Percentiles rank a stretch among this genome's conserved stretches.
phyloP scores from a whole-genome alignment of 2,113 vertebrate genomes.

The Eptesicus fuscus region DNA sequence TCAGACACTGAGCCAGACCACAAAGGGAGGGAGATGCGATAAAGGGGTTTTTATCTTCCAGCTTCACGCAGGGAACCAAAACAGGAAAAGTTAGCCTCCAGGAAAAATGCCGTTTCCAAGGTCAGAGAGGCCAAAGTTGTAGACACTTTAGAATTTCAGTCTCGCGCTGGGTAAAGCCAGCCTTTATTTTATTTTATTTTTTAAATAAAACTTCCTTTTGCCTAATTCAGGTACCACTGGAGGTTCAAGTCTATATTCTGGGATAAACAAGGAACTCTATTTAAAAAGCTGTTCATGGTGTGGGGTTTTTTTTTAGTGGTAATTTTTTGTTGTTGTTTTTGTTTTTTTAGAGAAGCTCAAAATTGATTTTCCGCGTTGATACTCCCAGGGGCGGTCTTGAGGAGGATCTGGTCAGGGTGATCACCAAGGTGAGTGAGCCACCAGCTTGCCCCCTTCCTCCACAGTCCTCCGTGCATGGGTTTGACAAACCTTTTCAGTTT shows the following conservation, averaged over 20 bases:
- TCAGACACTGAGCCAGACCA: background rate
- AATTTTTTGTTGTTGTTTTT: background rate
- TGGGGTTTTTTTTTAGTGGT: no score
- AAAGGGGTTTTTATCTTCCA: background rate
- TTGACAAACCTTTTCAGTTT: background rate
- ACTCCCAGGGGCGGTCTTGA: background rate
- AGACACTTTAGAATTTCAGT: background rate
- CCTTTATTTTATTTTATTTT: background rate
- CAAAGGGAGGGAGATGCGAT: background rate
- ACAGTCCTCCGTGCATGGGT: background rate
- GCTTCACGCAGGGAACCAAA: background rate
- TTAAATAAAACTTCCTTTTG: background rate
- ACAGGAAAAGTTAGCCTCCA: background rate
- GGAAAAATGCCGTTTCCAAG: background rate
- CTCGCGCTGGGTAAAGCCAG: background rate
- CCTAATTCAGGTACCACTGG: background rate
- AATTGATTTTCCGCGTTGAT: background rate
- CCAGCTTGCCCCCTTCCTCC: background rate
- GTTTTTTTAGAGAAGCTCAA: background rate
- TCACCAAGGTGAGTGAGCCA: background rate
- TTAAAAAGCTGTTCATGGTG: background rate
- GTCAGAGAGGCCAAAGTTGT: background rate
- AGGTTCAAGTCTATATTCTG: background rate
- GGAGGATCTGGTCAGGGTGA: background rate
- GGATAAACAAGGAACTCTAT: background rate